Evolutionary conservation across 2,797 vertebrate species (phyloP).

Genomic region (Acanthiza pusilla): DNA sequence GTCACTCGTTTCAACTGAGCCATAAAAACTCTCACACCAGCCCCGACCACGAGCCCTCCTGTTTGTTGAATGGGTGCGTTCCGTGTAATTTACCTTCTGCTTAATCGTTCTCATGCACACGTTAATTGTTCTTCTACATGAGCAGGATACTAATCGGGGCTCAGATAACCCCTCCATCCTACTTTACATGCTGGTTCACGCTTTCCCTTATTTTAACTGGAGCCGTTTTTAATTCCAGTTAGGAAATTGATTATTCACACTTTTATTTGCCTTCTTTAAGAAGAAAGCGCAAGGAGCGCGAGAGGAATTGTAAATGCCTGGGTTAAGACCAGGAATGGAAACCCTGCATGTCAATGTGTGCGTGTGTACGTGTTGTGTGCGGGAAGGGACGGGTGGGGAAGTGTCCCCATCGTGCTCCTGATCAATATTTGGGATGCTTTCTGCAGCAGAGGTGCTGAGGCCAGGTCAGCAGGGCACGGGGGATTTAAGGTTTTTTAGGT

Average conservation of each 20-base stretch:
- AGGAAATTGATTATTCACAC: slow-evolving; percentile 70
- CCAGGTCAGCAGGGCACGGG: not conserved
- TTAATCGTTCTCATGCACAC: slow-evolving; percentile 31
- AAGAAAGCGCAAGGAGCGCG: slow-evolving; percentile 19
- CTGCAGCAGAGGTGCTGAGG: not conserved
- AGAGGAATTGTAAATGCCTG: slow-evolving; percentile 40
- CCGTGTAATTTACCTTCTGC: slow-evolving; percentile 36
- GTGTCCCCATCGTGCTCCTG: not conserved
- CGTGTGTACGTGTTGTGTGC: not conserved
- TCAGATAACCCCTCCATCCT: slow-evolving; percentile 30
- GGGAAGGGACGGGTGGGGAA: not conserved
- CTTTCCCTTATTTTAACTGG: slow-evolving; percentile 53
- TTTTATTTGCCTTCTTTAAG: slow-evolving; percentile 62
- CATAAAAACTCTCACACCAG: not conserved
- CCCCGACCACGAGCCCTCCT: not conserved
- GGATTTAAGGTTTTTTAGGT: not conserved
- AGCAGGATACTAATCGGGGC: slow-evolving; percentile 23
- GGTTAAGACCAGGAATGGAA: not conserved
- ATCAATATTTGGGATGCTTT: not conserved
- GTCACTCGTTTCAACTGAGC: not conserved
- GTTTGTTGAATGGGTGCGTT: not conserved
- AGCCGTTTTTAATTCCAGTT: slow-evolving; percentile 59
- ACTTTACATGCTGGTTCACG: slow-evolving; percentile 49
- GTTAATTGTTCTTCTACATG: slow-evolving; percentile 48
- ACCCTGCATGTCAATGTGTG: not conserved